Evolutionary conservation across 2,113 vertebrate species (phyloP).

Genomic region (Fregetta grallaria): DNA sequence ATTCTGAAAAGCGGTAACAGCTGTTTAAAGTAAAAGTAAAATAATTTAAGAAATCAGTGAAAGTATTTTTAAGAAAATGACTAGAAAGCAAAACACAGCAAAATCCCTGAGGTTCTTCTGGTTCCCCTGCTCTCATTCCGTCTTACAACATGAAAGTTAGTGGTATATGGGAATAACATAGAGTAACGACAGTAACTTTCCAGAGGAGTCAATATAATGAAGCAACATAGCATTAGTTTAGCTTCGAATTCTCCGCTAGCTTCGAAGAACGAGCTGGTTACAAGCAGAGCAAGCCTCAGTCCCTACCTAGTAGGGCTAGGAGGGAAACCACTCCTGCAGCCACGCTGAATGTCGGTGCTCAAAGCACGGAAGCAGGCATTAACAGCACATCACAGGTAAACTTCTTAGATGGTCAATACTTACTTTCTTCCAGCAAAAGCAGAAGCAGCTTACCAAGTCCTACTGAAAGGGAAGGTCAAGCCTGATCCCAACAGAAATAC

Average conservation of each 20-base stretch:
- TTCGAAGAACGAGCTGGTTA: neutral
- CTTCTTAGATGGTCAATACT: neutral
- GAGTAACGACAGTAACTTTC: neutral
- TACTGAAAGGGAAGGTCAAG: neutral
- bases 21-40: neutral
- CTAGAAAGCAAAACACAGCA: neutral
- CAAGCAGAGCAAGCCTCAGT: neutral
- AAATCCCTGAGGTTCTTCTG: neutral
- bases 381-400: accelerated
- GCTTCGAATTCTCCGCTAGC: neutral
- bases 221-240: neutral
- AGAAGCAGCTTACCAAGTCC: neutral
- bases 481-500: neutral
- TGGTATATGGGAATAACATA: neutral
- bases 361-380: accelerated
- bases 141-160: neutral
- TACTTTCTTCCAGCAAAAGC: neutral
- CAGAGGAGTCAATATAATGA: neutral
- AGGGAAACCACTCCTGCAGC: neutral
- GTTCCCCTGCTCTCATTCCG: neutral
- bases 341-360: accelerated
- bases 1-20: neutral
- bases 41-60: neutral
- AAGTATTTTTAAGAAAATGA: neutral
- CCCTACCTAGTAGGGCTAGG: neutral